phyloP scores from a whole-genome alignment of 2,888 invertebrate genomes.

The Athalia cordata region DNA sequence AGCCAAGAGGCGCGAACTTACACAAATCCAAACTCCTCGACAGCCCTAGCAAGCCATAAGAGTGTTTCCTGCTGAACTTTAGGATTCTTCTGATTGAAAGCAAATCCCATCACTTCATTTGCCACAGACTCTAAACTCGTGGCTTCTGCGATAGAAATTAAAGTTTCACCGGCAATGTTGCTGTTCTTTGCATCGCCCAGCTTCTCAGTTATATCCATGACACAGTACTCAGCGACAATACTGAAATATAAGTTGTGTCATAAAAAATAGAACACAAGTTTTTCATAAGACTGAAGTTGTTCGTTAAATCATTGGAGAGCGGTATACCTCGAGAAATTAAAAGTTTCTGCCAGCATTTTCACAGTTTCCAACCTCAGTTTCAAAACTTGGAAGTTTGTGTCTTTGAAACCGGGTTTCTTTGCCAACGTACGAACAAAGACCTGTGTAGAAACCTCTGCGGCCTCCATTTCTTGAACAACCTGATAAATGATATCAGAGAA shows the following conservation, averaged over 20 bases:
- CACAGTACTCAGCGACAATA: constrained; percentile 83
- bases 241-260: constrained; percentile 70
- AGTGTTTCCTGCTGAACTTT: constrained; percentile 92
- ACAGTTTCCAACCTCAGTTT: constrained; percentile 88
- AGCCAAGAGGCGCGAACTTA: constrained; percentile 73
- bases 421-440: constrained; percentile 83
- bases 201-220: constrained; percentile 89
- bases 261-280: constrained; percentile 8
- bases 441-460: constrained; percentile 82
- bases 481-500: constrained; percentile 56
- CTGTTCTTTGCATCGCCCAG: constrained; percentile 90
- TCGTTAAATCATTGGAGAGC: constrained; percentile 29
- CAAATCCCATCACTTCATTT: constrained; percentile 82
- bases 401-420: constrained; percentile 90
- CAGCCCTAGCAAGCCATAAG: constrained; percentile 85
- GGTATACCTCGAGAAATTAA: constrained; percentile 80
- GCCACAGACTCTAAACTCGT: constrained; percentile 85
- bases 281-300: constrained; percentile 41
- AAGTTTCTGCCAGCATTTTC: constrained; percentile 85
- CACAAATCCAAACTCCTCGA: constrained; percentile 92
- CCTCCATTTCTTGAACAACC: constrained; percentile 78
- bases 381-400: constrained; percentile 93
- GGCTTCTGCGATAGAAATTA: constrained; percentile 86
- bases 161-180: constrained; percentile 80
- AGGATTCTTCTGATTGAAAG: constrained; percentile 91